Evolutionary conservation across 2,888 invertebrate species (phyloP).

Genomic region (Parasteatoda lunata): DNA sequence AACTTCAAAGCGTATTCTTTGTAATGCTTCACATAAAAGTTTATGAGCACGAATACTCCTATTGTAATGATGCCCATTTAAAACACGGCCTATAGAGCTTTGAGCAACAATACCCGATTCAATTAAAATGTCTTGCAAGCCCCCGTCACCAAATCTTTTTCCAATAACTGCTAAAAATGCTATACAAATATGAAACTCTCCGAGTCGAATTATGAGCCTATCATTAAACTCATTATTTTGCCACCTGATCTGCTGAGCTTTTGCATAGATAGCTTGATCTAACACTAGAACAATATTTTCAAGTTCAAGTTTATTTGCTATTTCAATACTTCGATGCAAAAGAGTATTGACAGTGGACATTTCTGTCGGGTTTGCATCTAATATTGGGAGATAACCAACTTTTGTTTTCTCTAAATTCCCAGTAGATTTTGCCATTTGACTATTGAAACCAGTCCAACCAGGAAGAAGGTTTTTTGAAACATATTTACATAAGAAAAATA

Average conservation of each 20-base stretch:
- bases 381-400: conserved; percentile 42
- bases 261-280: conserved; percentile 70
- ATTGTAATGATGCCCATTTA: conserved; percentile 14
- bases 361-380: neutral
- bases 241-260: conserved; percentile 69
- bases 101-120: conserved; percentile 70
- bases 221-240: conserved; percentile 56
- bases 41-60: conserved; percentile 57
- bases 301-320: neutral
- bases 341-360: conserved; percentile 8
- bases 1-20: conserved; percentile 35
- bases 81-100: conserved; percentile 55
- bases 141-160: conserved; percentile 70
- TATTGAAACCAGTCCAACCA: neutral
- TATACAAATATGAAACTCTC: conserved; percentile 70
- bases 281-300: conserved; percentile 2
- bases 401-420: neutral
- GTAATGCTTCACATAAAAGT: conserved; percentile 67
- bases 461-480: too few relatives aligned
- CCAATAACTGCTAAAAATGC: conserved; percentile 69
- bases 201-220: conserved; percentile 64
- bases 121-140: conserved; percentile 66
- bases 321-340: neutral
- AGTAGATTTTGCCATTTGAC: neutral
- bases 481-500: too few relatives aligned